Evolutionary conservation across 2,797 vertebrate species (phyloP).

Genomic region (Acanthurus tractus): DNA sequence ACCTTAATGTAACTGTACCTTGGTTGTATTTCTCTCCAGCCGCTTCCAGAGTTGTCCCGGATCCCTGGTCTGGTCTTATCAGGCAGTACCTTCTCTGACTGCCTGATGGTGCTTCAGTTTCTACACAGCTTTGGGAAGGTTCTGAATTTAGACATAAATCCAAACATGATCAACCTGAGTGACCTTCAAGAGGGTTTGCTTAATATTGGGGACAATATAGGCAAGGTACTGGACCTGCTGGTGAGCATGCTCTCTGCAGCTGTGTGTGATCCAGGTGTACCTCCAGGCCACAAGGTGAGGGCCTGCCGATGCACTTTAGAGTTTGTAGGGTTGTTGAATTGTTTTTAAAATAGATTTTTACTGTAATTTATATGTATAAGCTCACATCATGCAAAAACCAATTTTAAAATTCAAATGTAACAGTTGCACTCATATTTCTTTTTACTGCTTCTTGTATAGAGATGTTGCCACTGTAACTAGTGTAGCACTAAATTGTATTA

Average conservation of each 20-base stretch:
- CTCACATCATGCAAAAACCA: not conserved
- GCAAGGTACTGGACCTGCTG: slow-evolving; percentile 92
- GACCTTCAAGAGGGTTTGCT: slow-evolving; percentile 94
- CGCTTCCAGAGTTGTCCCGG: slow-evolving; percentile 91
- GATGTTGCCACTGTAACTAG: not conserved
- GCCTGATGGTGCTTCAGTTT: slow-evolving; percentile 96
- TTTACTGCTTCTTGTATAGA: not conserved
- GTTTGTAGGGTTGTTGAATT: slow-evolving; percentile 4
- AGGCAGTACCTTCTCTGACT: slow-evolving; percentile 91
- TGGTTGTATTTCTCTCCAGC: slow-evolving; percentile 75
- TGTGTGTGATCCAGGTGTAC: slow-evolving; percentile 93
- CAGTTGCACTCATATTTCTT: not conserved
- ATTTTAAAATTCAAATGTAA: not conserved
- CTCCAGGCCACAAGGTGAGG: slow-evolving; percentile 91
- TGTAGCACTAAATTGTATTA: not conserved
- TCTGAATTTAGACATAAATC: slow-evolving; percentile 89
- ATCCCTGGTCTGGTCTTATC: slow-evolving; percentile 92
- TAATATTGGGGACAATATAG: slow-evolving; percentile 89
- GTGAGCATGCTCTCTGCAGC: slow-evolving; percentile 92
- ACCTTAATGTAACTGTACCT: not conserved
- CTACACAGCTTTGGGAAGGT: slow-evolving; percentile 95
- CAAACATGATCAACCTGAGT: slow-evolving; percentile 87
- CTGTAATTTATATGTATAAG: not conserved
- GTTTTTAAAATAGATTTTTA: not conserved
- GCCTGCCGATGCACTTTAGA: not conserved